phyloP scores from a whole-genome alignment of 2,888 invertebrate genomes.

The Nasonia oneida region DNA sequence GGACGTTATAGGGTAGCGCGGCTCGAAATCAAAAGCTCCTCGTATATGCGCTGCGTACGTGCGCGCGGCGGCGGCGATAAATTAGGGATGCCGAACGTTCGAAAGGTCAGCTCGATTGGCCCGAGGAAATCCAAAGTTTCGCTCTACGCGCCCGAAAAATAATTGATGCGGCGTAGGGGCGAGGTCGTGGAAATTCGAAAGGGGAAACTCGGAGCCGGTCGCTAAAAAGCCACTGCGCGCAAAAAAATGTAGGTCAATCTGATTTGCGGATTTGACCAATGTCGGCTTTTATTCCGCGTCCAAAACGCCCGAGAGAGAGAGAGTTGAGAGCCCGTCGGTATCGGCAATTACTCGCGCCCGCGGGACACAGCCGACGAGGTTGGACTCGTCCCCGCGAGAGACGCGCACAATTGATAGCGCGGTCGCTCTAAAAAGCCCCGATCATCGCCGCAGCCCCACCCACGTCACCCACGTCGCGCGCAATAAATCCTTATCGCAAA shows the following conservation, averaged over 20 bases:
- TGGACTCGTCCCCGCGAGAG: not conserved
- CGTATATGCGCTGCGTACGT: not conserved
- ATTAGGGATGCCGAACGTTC: not conserved
- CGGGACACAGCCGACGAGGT: not conserved
- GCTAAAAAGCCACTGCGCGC: not conserved
- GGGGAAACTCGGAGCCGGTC: not conserved
- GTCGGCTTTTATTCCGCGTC: constrained; percentile 38
- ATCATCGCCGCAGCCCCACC: not conserved
- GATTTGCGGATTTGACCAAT: constrained; percentile 48
- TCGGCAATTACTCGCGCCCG: not conserved
- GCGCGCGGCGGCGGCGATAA: not conserved
- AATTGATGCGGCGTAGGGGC: not conserved
- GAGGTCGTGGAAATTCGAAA: not conserved
- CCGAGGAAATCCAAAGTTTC: not conserved
- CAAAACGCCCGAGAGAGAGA: not conserved
- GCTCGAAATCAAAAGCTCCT: not conserved
- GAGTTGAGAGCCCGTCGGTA: not conserved
- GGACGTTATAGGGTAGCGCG: not conserved
- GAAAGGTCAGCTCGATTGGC: not conserved
- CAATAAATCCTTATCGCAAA: too few relatives aligned
- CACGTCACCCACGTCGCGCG: not conserved
- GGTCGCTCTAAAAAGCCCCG: not conserved
- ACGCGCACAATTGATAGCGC: not conserved
- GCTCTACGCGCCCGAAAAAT: not conserved
- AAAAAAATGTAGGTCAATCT: constrained; percentile 41